These are phyloP conservation scores for Xanthorhoe designata DNA, from an alignment of 2,888 invertebrate species.

Conservation along the genomic window DNA sequence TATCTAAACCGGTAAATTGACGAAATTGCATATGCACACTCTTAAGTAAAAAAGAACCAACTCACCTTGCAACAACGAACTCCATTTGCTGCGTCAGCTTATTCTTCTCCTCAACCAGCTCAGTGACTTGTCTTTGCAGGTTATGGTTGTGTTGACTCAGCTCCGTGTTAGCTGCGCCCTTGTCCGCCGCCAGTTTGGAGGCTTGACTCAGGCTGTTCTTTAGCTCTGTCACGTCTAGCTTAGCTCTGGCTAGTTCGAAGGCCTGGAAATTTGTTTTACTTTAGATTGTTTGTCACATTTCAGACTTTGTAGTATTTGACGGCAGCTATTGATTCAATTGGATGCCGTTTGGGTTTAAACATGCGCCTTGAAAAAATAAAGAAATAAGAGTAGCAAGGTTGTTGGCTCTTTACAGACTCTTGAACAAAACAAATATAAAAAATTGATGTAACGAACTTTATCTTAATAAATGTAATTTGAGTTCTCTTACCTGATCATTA, in stretches of 20 bases:
- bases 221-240: constrained; percentile 78
- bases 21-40: too few species aligned
- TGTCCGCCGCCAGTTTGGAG: constrained; percentile 67
- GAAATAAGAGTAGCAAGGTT: too few species aligned
- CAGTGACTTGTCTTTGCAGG: constrained; percentile 56
- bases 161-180: constrained; percentile 61
- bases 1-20: too few species aligned
- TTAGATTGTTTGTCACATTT: not conserved
- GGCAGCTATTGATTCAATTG: not conserved
- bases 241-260: constrained; percentile 80
- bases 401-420: too few species aligned
- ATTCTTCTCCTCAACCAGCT: constrained; percentile 56
- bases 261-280: constrained; percentile 56
- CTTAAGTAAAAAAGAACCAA: not conserved
- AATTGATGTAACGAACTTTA: too few species aligned
- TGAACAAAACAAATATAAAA: too few species aligned
- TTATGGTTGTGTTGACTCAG: constrained; percentile 53
- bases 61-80: constrained; percentile 55
- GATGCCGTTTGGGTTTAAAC: not conserved
- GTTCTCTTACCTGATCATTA: constrained; percentile 72
- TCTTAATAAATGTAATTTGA: too few species aligned
- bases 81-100: constrained; percentile 59
- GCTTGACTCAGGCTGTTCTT: constrained; percentile 81
- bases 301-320: not conserved
- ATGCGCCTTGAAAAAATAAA: too few species aligned